Percentiles rank a stretch among this genome's conserved stretches.
Conservation (phyloP, 2,888 invertebrate species). For the Diadromus collaris region DNA sequence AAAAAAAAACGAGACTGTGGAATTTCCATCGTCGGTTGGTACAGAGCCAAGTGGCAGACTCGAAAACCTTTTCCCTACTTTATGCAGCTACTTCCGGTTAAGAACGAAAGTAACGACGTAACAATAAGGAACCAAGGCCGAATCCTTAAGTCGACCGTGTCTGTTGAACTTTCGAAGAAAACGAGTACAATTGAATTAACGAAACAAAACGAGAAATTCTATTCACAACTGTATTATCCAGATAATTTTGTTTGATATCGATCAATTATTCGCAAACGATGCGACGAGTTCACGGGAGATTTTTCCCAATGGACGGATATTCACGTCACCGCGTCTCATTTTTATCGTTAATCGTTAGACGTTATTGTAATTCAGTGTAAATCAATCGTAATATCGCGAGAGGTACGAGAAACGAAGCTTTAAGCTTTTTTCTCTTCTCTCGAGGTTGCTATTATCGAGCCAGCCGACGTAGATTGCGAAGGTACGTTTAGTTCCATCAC, state of each 20-base stretch:
- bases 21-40: constrained; percentile 58
- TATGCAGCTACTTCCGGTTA: constrained; percentile 28
- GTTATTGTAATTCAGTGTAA: constrained; percentile 9
- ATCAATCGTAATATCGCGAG: constrained; percentile 1
- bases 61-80: constrained; percentile 42
- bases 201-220: neutral
- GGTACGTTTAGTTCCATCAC: constrained; percentile 69
- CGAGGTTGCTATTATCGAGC: constrained; percentile 18
- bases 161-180: neutral
- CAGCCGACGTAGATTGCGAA: constrained; percentile 10
- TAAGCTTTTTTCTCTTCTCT: neutral
- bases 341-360: constrained; percentile 20
- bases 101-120: constrained; percentile 51
- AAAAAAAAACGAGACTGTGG: constrained; percentile 42
- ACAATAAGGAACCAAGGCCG: constrained; percentile 29
- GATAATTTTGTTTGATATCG: constrained; percentile 6
- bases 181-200: too few species aligned
- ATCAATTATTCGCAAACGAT: neutral
- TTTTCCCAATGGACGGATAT: constrained; percentile 60
- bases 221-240: constrained; percentile 13
- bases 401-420: constrained; percentile 12
- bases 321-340: constrained; percentile 48
- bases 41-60: constrained; percentile 60
- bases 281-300: constrained; percentile 30
- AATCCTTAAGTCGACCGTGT: constrained; percentile 30